A percentile compares a stretch with the other conserved stretches of the same genome.
Evolutionary conservation across 2,797 vertebrate species (phyloP).

Genomic region (Brachymystax lenok): DNA sequence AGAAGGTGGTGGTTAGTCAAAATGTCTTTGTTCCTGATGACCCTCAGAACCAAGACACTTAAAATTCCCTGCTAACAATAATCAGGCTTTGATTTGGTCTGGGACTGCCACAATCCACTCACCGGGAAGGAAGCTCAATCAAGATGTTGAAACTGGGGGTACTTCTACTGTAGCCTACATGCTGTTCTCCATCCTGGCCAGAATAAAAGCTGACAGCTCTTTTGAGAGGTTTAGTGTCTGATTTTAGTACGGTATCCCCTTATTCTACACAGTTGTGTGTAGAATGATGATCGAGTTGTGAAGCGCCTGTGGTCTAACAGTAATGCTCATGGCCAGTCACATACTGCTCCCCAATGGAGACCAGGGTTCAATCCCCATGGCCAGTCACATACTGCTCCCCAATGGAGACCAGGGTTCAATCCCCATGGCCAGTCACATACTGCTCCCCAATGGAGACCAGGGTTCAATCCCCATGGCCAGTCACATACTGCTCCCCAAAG

Average conservation of each 20-base stretch:
- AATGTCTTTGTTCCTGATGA: conserved; percentile 7
- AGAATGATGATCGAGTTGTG: too few relatives aligned
- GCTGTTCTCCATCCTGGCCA: background rate
- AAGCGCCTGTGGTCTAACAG: too few relatives aligned
- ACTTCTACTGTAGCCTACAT: background rate
- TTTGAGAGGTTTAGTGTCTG: too few relatives aligned
- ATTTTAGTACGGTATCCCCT: too few relatives aligned
- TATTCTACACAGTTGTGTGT: too few relatives aligned
- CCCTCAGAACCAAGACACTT: conserved; percentile 13
- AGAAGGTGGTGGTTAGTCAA: background rate
- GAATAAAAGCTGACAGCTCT: too few relatives aligned
- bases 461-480: background rate
- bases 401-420: background rate
- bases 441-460: background rate
- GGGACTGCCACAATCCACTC: background rate
- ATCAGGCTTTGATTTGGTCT: conserved; percentile 8
- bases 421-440: background rate
- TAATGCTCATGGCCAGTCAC: too few relatives aligned
- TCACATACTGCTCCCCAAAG: background rate
- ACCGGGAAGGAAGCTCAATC: conserved; percentile 1
- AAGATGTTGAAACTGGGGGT: conserved; percentile 5
- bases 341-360: background rate
- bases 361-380: background rate
- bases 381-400: background rate
- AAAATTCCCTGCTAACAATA: conserved; percentile 19